Percentiles rank a stretch among this genome's conserved stretches.
phyloP scores from a whole-genome alignment of 2,113 vertebrate species.

The Haemorhous mexicanus region DNA sequence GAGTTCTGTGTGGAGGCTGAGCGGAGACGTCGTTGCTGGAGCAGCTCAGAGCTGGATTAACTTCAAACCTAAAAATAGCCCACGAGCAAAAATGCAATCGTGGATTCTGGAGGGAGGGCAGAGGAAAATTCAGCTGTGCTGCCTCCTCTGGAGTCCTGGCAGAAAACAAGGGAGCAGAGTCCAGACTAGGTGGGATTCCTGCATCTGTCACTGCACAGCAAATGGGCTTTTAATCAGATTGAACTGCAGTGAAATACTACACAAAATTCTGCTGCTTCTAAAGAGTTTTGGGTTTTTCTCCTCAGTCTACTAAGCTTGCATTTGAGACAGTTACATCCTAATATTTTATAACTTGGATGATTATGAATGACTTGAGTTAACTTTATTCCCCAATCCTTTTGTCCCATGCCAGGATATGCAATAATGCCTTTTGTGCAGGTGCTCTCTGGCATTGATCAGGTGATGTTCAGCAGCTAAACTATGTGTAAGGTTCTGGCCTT shows the following conservation, averaged over 20 bases:
- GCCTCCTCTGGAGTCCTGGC: background rate
- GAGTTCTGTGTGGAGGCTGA: background rate
- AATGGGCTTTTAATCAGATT: background rate
- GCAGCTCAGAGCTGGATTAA: conserved; percentile 46
- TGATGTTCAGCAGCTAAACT: background rate
- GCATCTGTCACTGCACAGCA: background rate
- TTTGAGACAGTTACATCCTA: background rate
- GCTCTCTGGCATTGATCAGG: background rate
- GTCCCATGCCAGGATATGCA: background rate
- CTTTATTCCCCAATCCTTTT: background rate
- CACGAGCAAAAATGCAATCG: background rate
- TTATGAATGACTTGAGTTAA: background rate
- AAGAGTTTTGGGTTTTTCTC: background rate
- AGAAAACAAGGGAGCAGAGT: background rate
- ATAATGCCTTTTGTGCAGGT: background rate
- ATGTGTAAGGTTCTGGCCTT: background rate
- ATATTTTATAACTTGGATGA: background rate
- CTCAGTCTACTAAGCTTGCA: background rate
- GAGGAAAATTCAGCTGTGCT: background rate
- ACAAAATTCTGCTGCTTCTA: background rate
- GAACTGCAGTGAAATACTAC: background rate
- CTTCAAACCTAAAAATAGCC: conserved; percentile 56
- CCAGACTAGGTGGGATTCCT: background rate
- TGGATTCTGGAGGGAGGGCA: background rate
- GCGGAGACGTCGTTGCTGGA: background rate